Evolutionary conservation across 2,888 invertebrate species (phyloP).

Genomic region (Pycnomerus fuliginosus): DNA sequence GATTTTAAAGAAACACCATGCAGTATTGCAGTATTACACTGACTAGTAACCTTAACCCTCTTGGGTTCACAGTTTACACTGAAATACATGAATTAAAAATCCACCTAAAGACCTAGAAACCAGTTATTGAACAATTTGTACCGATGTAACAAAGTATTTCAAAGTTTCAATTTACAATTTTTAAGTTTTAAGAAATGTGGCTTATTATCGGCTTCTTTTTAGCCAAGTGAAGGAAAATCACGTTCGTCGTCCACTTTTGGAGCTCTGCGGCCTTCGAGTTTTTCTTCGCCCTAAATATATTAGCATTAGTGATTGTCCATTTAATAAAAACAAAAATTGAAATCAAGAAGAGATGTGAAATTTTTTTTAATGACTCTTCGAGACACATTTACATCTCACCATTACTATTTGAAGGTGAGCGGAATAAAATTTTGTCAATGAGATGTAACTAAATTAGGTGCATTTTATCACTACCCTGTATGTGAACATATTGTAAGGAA

Average conservation of each 20-base stretch:
- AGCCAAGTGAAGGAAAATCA: slow-evolving; percentile 92
- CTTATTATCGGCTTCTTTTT: slow-evolving; percentile 40
- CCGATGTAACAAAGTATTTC: slow-evolving; percentile 46
- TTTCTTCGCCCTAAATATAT: slow-evolving; percentile 40
- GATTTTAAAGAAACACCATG: slow-evolving; percentile 29
- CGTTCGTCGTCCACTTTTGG: slow-evolving; percentile 95
- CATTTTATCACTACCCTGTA: too few species aligned
- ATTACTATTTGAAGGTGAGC: too few species aligned
- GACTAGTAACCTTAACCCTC: slow-evolving; percentile 50
- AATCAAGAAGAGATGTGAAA: too few species aligned
- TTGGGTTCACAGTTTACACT: slow-evolving; percentile 46
- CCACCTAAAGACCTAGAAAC: slow-evolving; percentile 33
- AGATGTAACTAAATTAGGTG: too few species aligned
- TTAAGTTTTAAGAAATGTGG: slow-evolving; percentile 20
- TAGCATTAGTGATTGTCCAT: too few species aligned
- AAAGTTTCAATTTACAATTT: slow-evolving; percentile 36
- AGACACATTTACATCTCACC: too few species aligned
- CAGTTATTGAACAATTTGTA: slow-evolving; percentile 45
- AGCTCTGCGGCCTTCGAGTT: slow-evolving; percentile 51
- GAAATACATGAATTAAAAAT: slow-evolving; percentile 36
- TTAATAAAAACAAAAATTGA: too few species aligned
- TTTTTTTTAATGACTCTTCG: too few species aligned
- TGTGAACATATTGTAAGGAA: too few species aligned
- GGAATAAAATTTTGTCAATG: too few species aligned
- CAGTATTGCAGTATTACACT: slow-evolving; percentile 46